Conservation (phyloP, 2,797 vertebrate species). For the Danio tinwini region DNA sequence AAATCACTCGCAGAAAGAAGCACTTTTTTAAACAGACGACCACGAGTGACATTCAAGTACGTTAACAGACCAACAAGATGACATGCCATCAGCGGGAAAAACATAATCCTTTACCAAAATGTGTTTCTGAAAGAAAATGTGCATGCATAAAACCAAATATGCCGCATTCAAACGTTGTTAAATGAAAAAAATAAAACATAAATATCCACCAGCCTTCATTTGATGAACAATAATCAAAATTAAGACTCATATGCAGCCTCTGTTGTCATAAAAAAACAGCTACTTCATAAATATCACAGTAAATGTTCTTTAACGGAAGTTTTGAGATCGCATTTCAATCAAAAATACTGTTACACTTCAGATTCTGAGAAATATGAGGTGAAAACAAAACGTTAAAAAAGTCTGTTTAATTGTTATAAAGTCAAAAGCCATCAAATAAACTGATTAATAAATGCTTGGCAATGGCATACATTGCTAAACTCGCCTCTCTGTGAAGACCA, state of each 20-base stretch:
- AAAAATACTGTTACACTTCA: conserved; percentile 4
- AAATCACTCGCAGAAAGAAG: not conserved
- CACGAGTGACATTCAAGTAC: conserved; percentile 19
- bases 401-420: not conserved
- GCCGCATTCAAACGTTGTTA: conserved; percentile 2
- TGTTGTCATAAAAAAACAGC: not conserved
- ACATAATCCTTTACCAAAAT: not conserved
- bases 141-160: not conserved
- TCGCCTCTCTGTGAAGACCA: not conserved
- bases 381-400: not conserved
- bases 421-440: conserved; percentile 11
- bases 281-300: conserved; percentile 16
- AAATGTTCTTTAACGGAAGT: conserved; percentile 23
- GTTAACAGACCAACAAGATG: not conserved
- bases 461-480: not conserved
- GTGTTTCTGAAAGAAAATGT: not conserved
- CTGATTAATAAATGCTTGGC: not conserved
- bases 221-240: not conserved
- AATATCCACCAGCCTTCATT: conserved; percentile 17
- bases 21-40: not conserved
- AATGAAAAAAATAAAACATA: not conserved
- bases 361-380: not conserved
- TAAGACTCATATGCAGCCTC: conserved; percentile 12
- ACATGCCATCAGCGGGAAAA: not conserved
- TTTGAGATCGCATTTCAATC: conserved; percentile 10